These are phyloP conservation scores for Metridium senile DNA, from an alignment of 92 coral and sea anemone genomes.

Conservation along the genomic window DNA sequence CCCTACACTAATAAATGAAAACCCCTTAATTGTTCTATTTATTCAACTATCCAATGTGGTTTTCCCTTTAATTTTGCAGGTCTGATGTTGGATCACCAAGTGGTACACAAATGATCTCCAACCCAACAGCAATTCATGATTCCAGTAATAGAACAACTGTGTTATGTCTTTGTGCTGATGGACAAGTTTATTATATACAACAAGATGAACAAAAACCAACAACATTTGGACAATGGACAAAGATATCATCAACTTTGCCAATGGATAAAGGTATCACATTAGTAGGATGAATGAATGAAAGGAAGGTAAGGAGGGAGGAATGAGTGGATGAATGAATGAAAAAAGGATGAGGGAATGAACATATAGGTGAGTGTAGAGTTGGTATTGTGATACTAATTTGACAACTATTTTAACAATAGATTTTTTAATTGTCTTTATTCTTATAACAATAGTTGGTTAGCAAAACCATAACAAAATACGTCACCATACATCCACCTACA, in stretches of 20 bases:
- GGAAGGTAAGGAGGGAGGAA: neutral
- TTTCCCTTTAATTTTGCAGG: conserved; percentile 40
- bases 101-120: conserved; percentile 55
- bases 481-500: too few relatives aligned
- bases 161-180: conserved; percentile 72
- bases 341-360: neutral
- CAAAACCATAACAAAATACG: too few relatives aligned
- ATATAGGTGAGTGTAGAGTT: too few relatives aligned
- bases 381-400: too few relatives aligned
- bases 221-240: conserved; percentile 70
- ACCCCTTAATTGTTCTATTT: neutral
- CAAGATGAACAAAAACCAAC: conserved; percentile 48
- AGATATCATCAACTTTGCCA: conserved; percentile 58
- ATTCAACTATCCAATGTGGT: neutral
- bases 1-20: neutral
- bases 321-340: conserved; percentile 15
- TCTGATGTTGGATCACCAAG: conserved; percentile 59
- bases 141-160: conserved; percentile 54
- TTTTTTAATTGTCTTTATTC: too few relatives aligned
- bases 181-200: conserved; percentile 67
- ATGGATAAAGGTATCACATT: conserved; percentile 52
- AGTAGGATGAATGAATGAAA: neutral
- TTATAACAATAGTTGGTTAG: too few relatives aligned
- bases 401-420: too few relatives aligned
- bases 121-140: conserved; percentile 66